Evolutionary conservation across 30 jellyfish, hydroid and myxozoan genomes (phyloP).

Genomic region (Aurelia aurita): DNA sequence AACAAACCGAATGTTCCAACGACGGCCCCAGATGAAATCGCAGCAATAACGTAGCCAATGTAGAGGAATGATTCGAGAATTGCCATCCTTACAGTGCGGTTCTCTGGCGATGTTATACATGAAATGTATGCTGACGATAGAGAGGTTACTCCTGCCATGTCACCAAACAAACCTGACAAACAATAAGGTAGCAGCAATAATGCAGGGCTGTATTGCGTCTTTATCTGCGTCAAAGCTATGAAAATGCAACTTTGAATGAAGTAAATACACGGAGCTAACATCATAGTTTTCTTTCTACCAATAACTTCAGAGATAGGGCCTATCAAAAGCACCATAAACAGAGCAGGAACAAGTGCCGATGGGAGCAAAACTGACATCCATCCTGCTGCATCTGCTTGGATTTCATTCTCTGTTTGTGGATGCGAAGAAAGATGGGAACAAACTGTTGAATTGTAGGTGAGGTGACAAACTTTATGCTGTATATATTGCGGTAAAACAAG

Average conservation of each 20-base stretch:
- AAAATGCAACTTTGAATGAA: constrained; percentile 5
- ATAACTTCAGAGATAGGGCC: constrained; percentile 33
- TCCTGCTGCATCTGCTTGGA: constrained; percentile 16
- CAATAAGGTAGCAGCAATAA: too few species aligned
- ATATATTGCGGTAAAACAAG: constrained; percentile 13
- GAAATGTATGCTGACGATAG: too few species aligned
- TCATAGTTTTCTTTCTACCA: constrained; percentile 22
- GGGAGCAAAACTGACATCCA: not conserved
- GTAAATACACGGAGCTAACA: constrained; percentile 6
- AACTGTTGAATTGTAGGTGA: constrained; percentile 16
- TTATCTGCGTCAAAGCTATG: not conserved
- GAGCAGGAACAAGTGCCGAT: constrained; percentile 8
- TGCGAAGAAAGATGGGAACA: not conserved
- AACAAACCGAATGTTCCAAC: too few species aligned
- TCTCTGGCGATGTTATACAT: too few species aligned
- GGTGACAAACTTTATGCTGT: constrained; percentile 6
- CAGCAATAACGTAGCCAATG: too few species aligned
- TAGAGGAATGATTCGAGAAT: too few species aligned
- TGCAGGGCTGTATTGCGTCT: too few species aligned
- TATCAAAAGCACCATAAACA: constrained; percentile 1
- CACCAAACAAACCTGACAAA: too few species aligned
- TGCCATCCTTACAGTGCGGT: too few species aligned
- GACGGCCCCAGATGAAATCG: too few species aligned
- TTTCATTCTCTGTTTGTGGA: not conserved
- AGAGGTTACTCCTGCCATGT: too few species aligned